phyloP scores from a whole-genome alignment of 2,888 invertebrate species.

The Eilema griseolum region DNA sequence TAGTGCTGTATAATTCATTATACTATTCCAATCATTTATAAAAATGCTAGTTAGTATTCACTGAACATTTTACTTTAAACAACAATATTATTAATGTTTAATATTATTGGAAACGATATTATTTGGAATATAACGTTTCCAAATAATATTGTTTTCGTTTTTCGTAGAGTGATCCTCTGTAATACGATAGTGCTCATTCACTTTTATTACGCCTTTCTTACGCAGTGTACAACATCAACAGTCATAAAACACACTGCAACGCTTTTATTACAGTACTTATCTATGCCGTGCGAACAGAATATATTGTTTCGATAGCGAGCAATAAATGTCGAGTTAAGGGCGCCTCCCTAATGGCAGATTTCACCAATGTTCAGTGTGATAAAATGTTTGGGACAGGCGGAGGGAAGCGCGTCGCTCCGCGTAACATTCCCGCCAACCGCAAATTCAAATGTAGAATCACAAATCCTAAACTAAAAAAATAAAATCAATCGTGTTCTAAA shows the following conservation, averaged over 20 bases:
- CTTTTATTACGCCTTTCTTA: slow-evolving; percentile 24
- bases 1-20: neutral
- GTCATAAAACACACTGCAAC: slow-evolving; percentile 36
- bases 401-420: slow-evolving; percentile 67
- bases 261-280: slow-evolving; percentile 50
- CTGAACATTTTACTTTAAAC: neutral
- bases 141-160: neutral
- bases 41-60: neutral
- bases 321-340: slow-evolving; percentile 63
- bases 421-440: slow-evolving; percentile 73
- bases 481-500: slow-evolving; percentile 36
- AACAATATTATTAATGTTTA: too few species aligned
- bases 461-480: slow-evolving; percentile 48
- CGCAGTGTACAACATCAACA: slow-evolving; percentile 31
- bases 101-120: too few species aligned
- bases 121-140: neutral
- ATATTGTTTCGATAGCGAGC: slow-evolving; percentile 54
- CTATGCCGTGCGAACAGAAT: slow-evolving; percentile 38
- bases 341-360: slow-evolving; percentile 76
- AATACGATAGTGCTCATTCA: neutral
- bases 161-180: neutral
- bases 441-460: slow-evolving; percentile 72
- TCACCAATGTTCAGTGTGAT: slow-evolving; percentile 78
- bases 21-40: too few species aligned
- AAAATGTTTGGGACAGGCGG: slow-evolving; percentile 76